phyloP scores from a whole-genome alignment of 2,113 vertebrate genomes.

The Calcarius ornatus region DNA sequence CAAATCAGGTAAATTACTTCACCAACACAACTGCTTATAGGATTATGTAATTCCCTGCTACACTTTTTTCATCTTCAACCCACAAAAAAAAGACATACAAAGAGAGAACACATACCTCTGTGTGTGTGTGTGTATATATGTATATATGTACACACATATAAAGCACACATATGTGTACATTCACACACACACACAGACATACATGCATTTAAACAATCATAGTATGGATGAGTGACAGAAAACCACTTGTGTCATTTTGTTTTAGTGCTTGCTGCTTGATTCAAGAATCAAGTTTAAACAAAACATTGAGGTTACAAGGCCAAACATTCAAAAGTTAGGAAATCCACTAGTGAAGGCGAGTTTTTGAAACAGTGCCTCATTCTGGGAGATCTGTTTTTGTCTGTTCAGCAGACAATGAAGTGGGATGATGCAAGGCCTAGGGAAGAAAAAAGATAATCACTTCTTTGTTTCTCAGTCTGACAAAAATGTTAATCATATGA shows the following conservation, averaged over 20 bases:
- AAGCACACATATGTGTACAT: not conserved
- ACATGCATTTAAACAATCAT: not conserved
- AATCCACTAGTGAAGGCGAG: not conserved
- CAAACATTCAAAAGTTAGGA: not conserved
- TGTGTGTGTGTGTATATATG: fast-evolving
- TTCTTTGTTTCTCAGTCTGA: conserved; percentile 43
- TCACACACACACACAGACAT: too few species aligned
- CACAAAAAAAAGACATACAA: not conserved
- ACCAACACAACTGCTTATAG: not conserved
- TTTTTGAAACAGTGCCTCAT: not conserved
- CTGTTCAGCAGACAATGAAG: not conserved
- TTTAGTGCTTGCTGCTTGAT: not conserved
- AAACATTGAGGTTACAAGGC: not conserved
- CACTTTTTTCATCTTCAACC: not conserved
- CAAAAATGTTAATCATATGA: conserved; percentile 17
- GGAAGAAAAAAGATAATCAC: not conserved
- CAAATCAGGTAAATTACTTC: conserved; percentile 33
- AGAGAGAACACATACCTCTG: not conserved
- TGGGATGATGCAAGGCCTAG: not conserved
- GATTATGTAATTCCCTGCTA: not conserved
- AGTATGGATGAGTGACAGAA: not conserved
- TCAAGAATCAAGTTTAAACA: not conserved
- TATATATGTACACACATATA: not conserved
- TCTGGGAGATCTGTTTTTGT: not conserved
- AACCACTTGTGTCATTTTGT: not conserved